These are phyloP conservation scores for Caenorhabditis brenneri DNA, from an alignment of 1,140 invertebrate species.

Conservation along the genomic window DNA sequence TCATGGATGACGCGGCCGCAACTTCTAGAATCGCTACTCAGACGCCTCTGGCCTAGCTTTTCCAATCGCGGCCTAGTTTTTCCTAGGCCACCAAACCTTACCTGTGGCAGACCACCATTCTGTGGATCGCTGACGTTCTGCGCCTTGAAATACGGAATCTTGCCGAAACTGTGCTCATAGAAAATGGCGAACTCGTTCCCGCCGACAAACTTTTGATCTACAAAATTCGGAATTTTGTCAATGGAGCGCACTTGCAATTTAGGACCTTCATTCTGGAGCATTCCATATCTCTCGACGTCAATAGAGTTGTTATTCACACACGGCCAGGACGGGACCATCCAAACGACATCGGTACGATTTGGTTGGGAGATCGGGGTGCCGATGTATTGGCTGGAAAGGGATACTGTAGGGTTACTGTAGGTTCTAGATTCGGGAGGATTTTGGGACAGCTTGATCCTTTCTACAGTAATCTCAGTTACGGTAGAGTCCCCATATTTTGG, in stretches of 20 bases:
- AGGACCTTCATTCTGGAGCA: not conserved
- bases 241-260: not conserved
- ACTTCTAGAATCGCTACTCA: too few relatives aligned
- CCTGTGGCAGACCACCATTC: conserved; percentile 21
- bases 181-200: not conserved
- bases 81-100: too few relatives aligned
- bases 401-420: too few relatives aligned
- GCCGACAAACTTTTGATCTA: not conserved
- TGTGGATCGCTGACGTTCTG: conserved; percentile 19
- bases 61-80: too few relatives aligned
- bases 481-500: not conserved
- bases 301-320: not conserved
- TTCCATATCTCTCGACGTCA: conserved; percentile 14
- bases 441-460: too few relatives aligned
- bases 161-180: conserved; percentile 16
- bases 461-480: too few relatives aligned
- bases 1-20: too few relatives aligned
- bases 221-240: not conserved
- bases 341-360: not conserved
- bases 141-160: not conserved
- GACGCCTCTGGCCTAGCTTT: too few relatives aligned
- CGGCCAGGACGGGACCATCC: conserved; percentile 7
- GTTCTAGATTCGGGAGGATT: too few relatives aligned
- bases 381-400: conserved; percentile 5
- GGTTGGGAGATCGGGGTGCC: not conserved